A percentile compares a stretch with the other conserved stretches of the same genome.
Evolutionary conservation across 2,797 vertebrate species (phyloP).

Genomic region (Chaenodraco wilsoni): DNA sequence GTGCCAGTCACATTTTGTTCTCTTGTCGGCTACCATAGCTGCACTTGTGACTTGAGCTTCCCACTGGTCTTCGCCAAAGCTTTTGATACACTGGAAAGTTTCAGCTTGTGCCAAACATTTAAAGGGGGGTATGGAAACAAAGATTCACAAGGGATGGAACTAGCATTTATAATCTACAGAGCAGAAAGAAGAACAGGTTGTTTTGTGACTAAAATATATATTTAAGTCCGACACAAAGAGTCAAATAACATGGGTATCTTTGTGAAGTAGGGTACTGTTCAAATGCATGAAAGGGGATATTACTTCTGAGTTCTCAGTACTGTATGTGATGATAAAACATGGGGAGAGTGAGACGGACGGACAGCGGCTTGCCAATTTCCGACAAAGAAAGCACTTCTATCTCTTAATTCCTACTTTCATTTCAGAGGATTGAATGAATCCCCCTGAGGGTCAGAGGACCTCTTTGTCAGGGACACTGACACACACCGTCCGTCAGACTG

Average conservation of each 20-base stretch:
- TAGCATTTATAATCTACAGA: constrained; percentile 22
- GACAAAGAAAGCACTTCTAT: constrained; percentile 39
- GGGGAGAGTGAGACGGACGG: constrained; percentile 25
- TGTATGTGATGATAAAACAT: constrained; percentile 21
- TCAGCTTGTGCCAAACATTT: constrained; percentile 2
- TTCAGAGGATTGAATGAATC: constrained; percentile 49
- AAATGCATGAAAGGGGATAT: constrained; percentile 35
- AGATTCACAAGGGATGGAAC: constrained; percentile 19
- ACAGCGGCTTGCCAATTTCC: constrained; percentile 32
- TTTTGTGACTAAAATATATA: background rate
- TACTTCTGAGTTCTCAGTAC: constrained; percentile 9
- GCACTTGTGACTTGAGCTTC: background rate
- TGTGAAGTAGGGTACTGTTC: constrained; percentile 24
- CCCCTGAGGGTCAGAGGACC: constrained; percentile 48
- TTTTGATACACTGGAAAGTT: constrained; percentile 1
- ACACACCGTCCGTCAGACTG: constrained; percentile 10
- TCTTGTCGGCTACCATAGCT: background rate
- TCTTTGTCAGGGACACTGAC: constrained; percentile 32
- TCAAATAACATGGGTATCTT: constrained; percentile 20
- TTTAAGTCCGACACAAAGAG: background rate
- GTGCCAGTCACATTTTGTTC: background rate
- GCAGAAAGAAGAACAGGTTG: background rate
- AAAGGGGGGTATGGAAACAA: constrained; percentile 25
- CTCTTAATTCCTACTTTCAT: constrained; percentile 66
- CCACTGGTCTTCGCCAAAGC: background rate